Evolutionary conservation across 1,140 invertebrate species (phyloP), one percentile per base, ranked within the genome.

Genomic region (Eumaeus atala): DNA sequence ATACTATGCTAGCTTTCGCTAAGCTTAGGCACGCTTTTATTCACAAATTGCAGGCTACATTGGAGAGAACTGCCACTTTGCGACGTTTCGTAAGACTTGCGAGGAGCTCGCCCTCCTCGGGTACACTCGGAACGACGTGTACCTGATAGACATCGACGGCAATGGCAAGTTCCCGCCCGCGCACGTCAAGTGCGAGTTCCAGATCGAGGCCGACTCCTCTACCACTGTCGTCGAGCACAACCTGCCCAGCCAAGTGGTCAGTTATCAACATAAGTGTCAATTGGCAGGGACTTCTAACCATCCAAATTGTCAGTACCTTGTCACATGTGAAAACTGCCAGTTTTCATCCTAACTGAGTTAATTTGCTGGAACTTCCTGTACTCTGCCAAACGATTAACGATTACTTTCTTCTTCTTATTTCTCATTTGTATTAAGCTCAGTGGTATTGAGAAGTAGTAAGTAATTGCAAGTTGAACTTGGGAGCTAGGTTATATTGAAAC

Each of bases 151-250:
- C 70, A 96, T 98, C 54, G 96, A 98, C 79, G 95, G 96, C 1
- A 96, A 97, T 76, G 96, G 96, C 0, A 92, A 92, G 52, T 95
- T 96, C 70, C 94, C 95, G 18, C 96, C 96, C 0, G 94, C 95
- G 3, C 92, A 96, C 67, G 96, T 97, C 0, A 93, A 95, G 64
- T 98, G 96, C 75, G 94, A 97, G 69, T 97, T 98, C 73, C 93
- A 95, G 67, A 93, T 92, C 14, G 90, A 93, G 51, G 93, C 94
- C 58, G 95, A 95, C 67, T 93, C 93, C 0, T 97, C 95, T 0
- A 96, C 95, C 69, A 96, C 95, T 1, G 94, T 96, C 54, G 95
- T 98, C 0, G 95, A 97, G 75, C 96, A 97, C 74, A 98, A 98
- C 89, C 81, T 98, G 21, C 94, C 93, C 0, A 95, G 94, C 64